These are phyloP conservation scores for Pogonus chalceus DNA, from an alignment of 1,140 invertebrate genomes.

Conservation along the genomic window DNA sequence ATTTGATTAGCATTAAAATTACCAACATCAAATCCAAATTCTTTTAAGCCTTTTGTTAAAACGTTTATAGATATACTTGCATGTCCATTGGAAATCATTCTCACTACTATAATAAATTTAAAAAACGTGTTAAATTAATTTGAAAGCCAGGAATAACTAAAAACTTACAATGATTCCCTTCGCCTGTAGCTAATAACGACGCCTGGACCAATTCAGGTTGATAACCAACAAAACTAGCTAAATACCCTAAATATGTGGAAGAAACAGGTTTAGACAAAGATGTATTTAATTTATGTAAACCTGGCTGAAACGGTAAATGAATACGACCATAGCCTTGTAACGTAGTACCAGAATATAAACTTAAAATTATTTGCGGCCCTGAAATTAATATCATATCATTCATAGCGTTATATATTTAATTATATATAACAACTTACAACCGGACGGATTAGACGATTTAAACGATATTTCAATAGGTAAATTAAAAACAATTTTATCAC, in stretches of 20 bases:
- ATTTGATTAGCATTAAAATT: slow-evolving; percentile 5
- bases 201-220: slow-evolving; percentile 32
- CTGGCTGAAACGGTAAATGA: slow-evolving; percentile 28
- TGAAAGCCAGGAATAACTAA: not conserved
- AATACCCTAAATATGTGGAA: slow-evolving; percentile 27
- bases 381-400: slow-evolving; percentile 6
- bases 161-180: slow-evolving; percentile 29
- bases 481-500: slow-evolving; percentile 30
- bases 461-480: slow-evolving; percentile 30
- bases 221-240: slow-evolving; percentile 32
- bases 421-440: slow-evolving; percentile 25
- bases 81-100: slow-evolving; percentile 27
- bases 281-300: slow-evolving; percentile 23
- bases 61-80: slow-evolving; percentile 22
- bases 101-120: slow-evolving; percentile 24
- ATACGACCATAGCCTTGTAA: slow-evolving; percentile 30
- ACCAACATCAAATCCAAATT: slow-evolving; percentile 28
- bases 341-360: slow-evolving; percentile 26
- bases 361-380: slow-evolving; percentile 34
- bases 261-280: slow-evolving; percentile 27
- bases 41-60: slow-evolving; percentile 24
- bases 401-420: not conserved
- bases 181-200: slow-evolving; percentile 29
- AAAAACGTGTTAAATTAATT: slow-evolving; percentile 1
- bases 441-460: slow-evolving; percentile 30